Evolutionary conservation across 1,140 invertebrate genomes (phyloP), one percentile per base, ranked within the genome.

Genomic region (Patella vulgata): DNA sequence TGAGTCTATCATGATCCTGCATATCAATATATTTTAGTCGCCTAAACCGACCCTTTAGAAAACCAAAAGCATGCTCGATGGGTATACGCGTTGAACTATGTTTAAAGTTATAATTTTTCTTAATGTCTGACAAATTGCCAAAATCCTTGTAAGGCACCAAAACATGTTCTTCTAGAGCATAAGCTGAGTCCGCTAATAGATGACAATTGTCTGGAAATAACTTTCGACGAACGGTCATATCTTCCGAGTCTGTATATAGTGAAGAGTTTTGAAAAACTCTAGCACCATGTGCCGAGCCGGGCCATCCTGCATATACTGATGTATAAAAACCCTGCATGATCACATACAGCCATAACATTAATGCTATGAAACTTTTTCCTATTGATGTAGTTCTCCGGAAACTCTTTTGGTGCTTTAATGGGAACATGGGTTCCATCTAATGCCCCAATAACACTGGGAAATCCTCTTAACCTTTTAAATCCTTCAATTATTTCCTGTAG

Each of bases 261-360:
- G 3, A 25, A 25, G 36, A 42, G 11, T 42, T 25, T 9, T 50
- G 19, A 8, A 53, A 39, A 11, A 60, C 40, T 39, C 59, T 31
- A 1, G 48, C 17, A 27, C 53, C 59, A 39, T 60, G 59, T 12
- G 53, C 59, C 8, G 59, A 60, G 2, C 59, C 59, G 12, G 59
- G 39, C 59, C 44, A 50, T 6, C 40, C 39, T 19, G 31, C 28
- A 14, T 19, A 25, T n/a, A 40, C 53, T 59, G 14, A 51, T 50
- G 33, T 51, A 19, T 6, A 50, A 3, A 19, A 51, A 12, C 21
- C 52, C 46, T 19, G 58, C 58, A 51, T 59, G n/a, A n/a, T n/a
- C n/a, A n/a, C n/a, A n/a, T n/a, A n/a, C n/a, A n/a, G n/a, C n/a
- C n/a, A n/a, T n/a, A n/a, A n/a, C n/a, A n/a, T n/a, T n/a, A n/a